Evolutionary conservation across 2,113 vertebrate genomes (phyloP), one percentile per base, ranked within the genome.

Genomic region (Capricornis sumatraensis): DNA sequence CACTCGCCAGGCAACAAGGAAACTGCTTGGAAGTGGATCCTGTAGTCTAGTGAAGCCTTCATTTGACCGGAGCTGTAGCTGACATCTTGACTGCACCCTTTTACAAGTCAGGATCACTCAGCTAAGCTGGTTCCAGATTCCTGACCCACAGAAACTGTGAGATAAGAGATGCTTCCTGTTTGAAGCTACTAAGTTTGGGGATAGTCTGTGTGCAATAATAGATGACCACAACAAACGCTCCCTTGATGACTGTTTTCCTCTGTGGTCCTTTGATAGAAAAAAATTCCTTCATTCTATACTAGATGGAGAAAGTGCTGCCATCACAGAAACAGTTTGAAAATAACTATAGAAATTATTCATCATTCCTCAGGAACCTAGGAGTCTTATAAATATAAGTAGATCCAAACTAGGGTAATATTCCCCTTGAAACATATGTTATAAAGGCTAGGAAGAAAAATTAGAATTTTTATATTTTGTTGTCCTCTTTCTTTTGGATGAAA

Each of bases 341-440:
- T 91, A 90, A 82, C 47, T 50, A 33, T 47, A 23, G 92, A 58
- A 97, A 96, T 94, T 91, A 93, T 94, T 91, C 89, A 91, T 85
- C 58, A 89, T 79, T n/a, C n/a, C n/a, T 71, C 62, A 95, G 47
- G 45, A 60, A 60, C 64, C 86, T 30, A 33, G 52, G 17, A 58
- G 50, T 81, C 62, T 93, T 79, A 58, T 53, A 93, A 52, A 30
- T 84, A 95, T 45, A 88, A 96, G 91, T 30, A 95, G 81, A 93
- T 47, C 30, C 88, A 89, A 95, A 78, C 28, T 43, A 89, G 12
- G 13, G 71, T 95, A 67, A 57, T 87, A 50, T n/a, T 76, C 25
- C 19, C 15, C 30, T 74, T 60, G 76, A 81, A 97, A 84, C 33
- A 58, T 58, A 53, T 10, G 21, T 62, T 76, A 15, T 55, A 43